Evolutionary conservation across 2,113 vertebrate genomes (phyloP).

Genomic region (Trachemys scripta): DNA sequence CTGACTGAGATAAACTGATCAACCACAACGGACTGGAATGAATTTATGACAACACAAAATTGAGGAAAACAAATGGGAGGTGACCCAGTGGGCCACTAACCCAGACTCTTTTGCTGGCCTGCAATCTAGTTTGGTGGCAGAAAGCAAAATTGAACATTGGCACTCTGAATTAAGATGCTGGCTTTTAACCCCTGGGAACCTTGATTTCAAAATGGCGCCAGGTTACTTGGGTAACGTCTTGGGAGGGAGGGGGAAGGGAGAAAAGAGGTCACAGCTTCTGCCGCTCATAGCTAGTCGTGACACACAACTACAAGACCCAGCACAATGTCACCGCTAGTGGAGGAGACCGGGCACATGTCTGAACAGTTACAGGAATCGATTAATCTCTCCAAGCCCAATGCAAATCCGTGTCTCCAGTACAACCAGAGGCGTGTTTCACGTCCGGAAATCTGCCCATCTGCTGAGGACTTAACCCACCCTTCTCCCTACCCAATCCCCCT

Average conservation of each 20-base stretch:
- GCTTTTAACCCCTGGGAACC: conserved; percentile 80
- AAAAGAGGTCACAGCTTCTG: conserved; percentile 21
- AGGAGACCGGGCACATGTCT: neutral
- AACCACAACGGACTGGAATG: conserved; percentile 89
- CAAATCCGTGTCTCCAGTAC: neutral
- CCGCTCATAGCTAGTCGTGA: neutral
- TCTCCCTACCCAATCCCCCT: neutral
- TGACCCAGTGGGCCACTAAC: conserved; percentile 87
- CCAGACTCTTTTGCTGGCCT: conserved; percentile 80
- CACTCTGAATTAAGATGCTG: conserved; percentile 85
- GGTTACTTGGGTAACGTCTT: neutral
- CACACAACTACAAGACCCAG: neutral
- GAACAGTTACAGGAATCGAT: neutral
- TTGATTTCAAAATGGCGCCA: conserved; percentile 66
- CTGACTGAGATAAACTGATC: conserved; percentile 86
- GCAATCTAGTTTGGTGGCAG: conserved; percentile 87
- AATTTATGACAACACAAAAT: conserved; percentile 95
- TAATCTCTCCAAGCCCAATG: neutral
- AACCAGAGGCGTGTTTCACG: rapidly evolving
- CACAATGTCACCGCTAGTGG: rapidly evolving
- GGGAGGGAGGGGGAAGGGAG: neutral
- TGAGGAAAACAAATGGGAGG: conserved; percentile 91
- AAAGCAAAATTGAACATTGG: conserved; percentile 87
- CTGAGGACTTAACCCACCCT: neutral
- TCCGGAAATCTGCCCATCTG: neutral